Base-by-base conservation (phyloP, 2,797 vertebrate genomes). In the Enteromius fasciolatus region DNA sequence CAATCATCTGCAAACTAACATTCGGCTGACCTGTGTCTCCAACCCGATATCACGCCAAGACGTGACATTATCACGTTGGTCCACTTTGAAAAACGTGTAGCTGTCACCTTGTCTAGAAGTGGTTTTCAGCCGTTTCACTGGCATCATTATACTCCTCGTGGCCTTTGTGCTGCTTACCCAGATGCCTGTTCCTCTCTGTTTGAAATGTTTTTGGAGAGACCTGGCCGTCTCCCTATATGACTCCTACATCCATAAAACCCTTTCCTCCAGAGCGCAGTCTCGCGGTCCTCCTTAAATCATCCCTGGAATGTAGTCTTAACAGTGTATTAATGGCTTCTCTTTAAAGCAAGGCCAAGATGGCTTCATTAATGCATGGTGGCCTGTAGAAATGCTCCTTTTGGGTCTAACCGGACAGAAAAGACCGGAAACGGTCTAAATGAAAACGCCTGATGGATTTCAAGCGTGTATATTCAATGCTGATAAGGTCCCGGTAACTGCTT, bases 281-380 rank as follows among this genome's bases (percentile, higher is more conserved):
- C 28, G 23, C 39, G 33, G 36, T 31, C 52, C 18, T 68, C 50
- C 36, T 41, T 85, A 87, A 87, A 85, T 85, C 81, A 87, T 76
- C 31, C 31, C 23, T 1, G 59, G 73, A 82, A 77, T 81, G 74
- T 84, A 80, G 81, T 83, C 74, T 74, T 86, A 74, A 86, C 78
- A 78, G n/a, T 18, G 41, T 28, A 70, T 57, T 84, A 84, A 86
- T 78, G 74, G 74, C 8, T 23, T 72, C 23, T 15, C 78, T 82
- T 84, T 61, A 66, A 84, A 81, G 78, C 63, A 50, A 2, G 69
- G 31, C 81, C 70, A 80, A 63, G 15, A 33, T 1, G 50, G 69
- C 68, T 74, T 81, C 69, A 77, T 68, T 78, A 72, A 69, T 41
- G 48, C 72, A 76, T 39, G 46, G 72, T 59, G 66, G 83, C 44